A percentile compares a stretch with the other conserved stretches of the same genome.
These are phyloP conservation scores for Hucho hucho DNA, from an alignment of 2,113 vertebrate species.

Conservation along the genomic window DNA sequence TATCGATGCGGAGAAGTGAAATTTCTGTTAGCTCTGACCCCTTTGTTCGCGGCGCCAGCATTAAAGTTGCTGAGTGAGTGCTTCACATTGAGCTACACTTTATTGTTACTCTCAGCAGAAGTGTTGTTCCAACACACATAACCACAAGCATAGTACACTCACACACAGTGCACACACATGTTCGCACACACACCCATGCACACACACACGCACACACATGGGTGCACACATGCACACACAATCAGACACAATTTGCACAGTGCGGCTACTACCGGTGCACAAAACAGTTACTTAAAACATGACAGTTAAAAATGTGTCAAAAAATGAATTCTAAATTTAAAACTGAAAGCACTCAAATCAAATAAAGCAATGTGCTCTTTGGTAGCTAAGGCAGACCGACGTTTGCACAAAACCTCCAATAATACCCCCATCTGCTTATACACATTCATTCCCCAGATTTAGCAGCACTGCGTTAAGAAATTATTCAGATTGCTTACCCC, in stretches of 20 bases:
- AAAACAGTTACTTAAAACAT: too few relatives aligned
- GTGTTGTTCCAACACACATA: neutral
- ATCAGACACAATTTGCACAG: too few relatives aligned
- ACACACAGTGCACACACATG: too few relatives aligned
- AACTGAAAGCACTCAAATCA: too few relatives aligned
- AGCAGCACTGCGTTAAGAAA: too few relatives aligned
- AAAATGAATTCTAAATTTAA: too few relatives aligned
- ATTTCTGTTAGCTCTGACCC: constrained; percentile 60
- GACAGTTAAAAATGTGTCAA: too few relatives aligned
- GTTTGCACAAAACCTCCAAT: neutral
- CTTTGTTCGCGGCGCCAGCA: constrained; percentile 59
- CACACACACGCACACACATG: neutral
- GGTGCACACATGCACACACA: neutral
- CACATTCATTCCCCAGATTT: neutral
- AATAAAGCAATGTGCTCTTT: neutral
- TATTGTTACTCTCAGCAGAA: constrained; percentile 54
- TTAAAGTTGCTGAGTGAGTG: constrained; percentile 70
- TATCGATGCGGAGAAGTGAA: constrained; percentile 62
- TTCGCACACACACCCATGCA: neutral
- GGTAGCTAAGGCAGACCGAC: too few relatives aligned
- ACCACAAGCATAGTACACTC: too few relatives aligned
- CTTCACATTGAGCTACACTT: constrained; percentile 58
- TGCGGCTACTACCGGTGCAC: too few relatives aligned
- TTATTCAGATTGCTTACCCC: constrained; percentile 32
- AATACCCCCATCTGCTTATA: constrained; percentile 56